Percentiles rank a stretch among this genome's conserved stretches.
Evolutionary conservation across 2,797 vertebrate genomes (phyloP).

Genomic region (Sebastes vulpes): DNA sequence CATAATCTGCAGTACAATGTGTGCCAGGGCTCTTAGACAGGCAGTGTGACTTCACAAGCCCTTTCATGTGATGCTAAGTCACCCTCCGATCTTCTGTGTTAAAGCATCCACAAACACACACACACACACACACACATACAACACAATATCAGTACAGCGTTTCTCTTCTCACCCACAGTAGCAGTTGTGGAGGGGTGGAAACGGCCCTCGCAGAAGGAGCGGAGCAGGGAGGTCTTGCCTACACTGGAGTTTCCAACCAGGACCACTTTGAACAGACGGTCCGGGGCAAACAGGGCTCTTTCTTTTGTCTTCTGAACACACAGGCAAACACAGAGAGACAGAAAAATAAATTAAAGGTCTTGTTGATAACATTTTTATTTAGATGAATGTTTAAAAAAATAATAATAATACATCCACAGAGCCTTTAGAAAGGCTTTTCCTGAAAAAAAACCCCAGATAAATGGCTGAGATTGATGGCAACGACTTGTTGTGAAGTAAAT

Average conservation of each 20-base stretch:
- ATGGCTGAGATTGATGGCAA: too few relatives aligned
- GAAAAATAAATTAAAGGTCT: neutral
- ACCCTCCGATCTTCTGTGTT: conserved; percentile 10
- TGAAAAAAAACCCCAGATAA: too few relatives aligned
- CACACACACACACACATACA: neutral
- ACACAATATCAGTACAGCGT: neutral
- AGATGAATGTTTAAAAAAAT: neutral
- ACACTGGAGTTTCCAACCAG: conserved; percentile 94
- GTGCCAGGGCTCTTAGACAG: conserved; percentile 54
- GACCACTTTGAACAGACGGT: conserved; percentile 94
- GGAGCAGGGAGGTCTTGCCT: conserved; percentile 94
- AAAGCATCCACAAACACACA: conserved; percentile 16
- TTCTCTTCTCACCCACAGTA: conserved; percentile 90
- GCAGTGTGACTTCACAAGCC: conserved; percentile 77
- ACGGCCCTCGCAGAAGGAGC: conserved; percentile 90
- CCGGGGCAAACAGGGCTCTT: conserved; percentile 73
- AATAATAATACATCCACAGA: too few relatives aligned
- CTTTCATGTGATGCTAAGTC: conserved; percentile 79
- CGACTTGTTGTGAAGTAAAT: too few relatives aligned
- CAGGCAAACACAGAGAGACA: neutral
- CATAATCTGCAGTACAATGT: conserved; percentile 79
- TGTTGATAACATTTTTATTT: too few relatives aligned
- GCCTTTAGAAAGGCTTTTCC: too few relatives aligned
- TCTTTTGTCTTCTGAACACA: conserved; percentile 76
- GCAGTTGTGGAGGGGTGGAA: conserved; percentile 89